Evolutionary conservation across 2,888 invertebrate species (phyloP), one percentile per base, ranked within the genome.

Genomic region (Pandemis corylana): DNA sequence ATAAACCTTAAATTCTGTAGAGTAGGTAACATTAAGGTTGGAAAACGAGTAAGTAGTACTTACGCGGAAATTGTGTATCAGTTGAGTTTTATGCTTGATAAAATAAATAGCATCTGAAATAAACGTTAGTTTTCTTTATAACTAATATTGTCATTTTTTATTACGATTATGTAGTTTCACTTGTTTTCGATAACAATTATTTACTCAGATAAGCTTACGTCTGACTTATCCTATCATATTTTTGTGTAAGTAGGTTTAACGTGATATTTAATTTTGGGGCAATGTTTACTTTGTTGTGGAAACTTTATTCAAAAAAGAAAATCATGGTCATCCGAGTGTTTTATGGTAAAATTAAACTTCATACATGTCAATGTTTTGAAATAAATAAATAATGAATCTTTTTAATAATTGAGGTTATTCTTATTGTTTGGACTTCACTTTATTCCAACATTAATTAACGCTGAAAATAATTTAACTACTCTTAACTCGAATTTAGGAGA

Each of bases 1-100:
- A 82, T 76, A 82, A 80, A 51, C 79, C 79, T 15, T 83, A 79
- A n/a, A 6, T n/a, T 6, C 13, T 51, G 51, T 44, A 44, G 9
- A 7, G 28, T 36, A n/a, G n/a, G n/a, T n/a, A 4, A 0, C 0
- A 5, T 12, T 46, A 5, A 20, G 12, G 64, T 64, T 20, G 20
- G 7, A 36, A 5, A 2, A 5, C 5, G 13, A 1, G 36, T 41
- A 41, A 10, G 41, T 20, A 62, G 20, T 20, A 0, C 7, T 13
- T 20, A 7, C 15, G 7, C 7, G 20, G 13, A 56, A 7, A 20
- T 56, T 56, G 15, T 56, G 56, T 6, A 15, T 1, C 7, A 6
- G 7, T 7, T 53, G 15, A 13, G 9, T 53, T 2, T 28, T 28
- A 28, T 10, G 4, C 28, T 59, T 20, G 6, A 56, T 56, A 12